Evolutionary conservation across 1,140 invertebrate species (phyloP), one percentile per base, ranked within the genome.

Genomic region (Lysiphlebus fabarum): DNA sequence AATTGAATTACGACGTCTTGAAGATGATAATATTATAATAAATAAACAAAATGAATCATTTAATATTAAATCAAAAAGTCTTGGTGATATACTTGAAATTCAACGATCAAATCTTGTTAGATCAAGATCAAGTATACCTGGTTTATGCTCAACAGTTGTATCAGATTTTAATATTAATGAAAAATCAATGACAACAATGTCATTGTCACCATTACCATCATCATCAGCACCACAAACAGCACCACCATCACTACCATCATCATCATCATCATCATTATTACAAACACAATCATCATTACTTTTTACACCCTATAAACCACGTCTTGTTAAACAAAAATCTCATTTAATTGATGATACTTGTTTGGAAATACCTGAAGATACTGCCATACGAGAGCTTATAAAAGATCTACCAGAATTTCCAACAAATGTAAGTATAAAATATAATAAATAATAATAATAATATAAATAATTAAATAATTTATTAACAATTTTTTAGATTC

Each of bases 1-100:
- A 2, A 96, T 96, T 47, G 93, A 96, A 78, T 75, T 96, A 26
- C 82, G 91, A n/a, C 82, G 91, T 17, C 78, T 95, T 43, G 92
- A 95, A 69, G 89, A 92, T 66, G 85, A 83, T 82, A 76, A 81
- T 78, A 10, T 83, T 80, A 61, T 79, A 8, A 79, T 82, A 12
- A 79, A 69, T 51, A 83, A 79, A 57, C 78, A 81, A 63, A 69
- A 73, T 34, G 72, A 78, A 34, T 76, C 75, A 7, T 63, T 79
- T n/a, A 85, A 83, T 56, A 81, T 87, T 14, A 91, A 91, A 73
- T 91, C 89, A 6, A 86, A 87, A 69, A 93, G 90, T 66, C 78
- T 94, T 51, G 88, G 87, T 45, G 90, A 92, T 69, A 90, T 93
- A 38, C 80, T 89, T 47, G 88, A 87, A 55, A 82, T 85, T 10